Base-by-base conservation (phyloP, 1,140 invertebrate genomes). In the Eupeodes corollae region DNA sequence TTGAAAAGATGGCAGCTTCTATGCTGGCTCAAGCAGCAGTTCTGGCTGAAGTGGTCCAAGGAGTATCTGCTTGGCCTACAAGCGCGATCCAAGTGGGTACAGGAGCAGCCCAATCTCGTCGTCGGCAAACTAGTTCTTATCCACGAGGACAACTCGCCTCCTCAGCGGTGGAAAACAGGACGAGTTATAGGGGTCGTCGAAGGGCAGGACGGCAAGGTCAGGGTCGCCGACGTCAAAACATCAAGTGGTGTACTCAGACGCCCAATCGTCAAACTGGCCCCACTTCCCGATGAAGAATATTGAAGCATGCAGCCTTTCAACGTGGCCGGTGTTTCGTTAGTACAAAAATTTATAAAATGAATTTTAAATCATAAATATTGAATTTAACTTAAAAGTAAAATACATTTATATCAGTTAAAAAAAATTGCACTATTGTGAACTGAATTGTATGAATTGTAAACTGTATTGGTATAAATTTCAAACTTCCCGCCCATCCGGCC, bases 131-230 rank as follows among this genome's bases (percentile, higher is more conserved):
- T 65, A 35, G 68, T 70, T 1, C 42, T 71, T 1, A 44, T 71
- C 3, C 60, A 63, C 41, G 49, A 58, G 34, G 58, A 65, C 9
- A 53, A 54, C 16, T 18, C 57, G 12, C 60, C 67, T 13, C 63
- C 60, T 12, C 47, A 58, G 6, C 57, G 60, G 46, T 71, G 70
- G 69, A 15, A 41, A 3, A 16, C 71, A 15, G 69, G 56, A 15
- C 47, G 63, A 5, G 55, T 71, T 3, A 19, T 56, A 13, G 51
- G 61, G 15, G 57, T 64, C 21, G 54, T 61, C 49, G 59, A 58
- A 3, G 65, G 66, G n/a, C 13, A 21, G 6, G 69, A 70, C 49
- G 59, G 60, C 8, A 32, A 63, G n/a, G 63, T 69, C 5, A 39
- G 70, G 40, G 59, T 63, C 1, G 67, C 59, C 8, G 61, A 50